Conservation (phyloP, 1,140 invertebrate species). For the Daktulosphaira vitifoliae region DNA sequence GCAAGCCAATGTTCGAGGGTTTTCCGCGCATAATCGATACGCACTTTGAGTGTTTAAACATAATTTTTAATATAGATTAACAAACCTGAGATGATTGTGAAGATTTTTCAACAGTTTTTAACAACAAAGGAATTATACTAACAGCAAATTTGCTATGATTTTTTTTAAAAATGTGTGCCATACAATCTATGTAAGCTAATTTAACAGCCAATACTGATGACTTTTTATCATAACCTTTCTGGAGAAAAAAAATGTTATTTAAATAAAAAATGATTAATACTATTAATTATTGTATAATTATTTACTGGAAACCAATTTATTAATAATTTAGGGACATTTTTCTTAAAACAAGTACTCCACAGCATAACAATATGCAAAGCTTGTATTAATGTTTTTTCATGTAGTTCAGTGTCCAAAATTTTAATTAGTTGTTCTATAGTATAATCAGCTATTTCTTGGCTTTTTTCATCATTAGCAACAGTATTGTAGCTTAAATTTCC, state of each 20-base stretch:
- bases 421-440: constrained; percentile 63
- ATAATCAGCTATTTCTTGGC: constrained; percentile 52
- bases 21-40: too few species aligned
- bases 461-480: constrained; percentile 50
- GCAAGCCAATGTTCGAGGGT: too few species aligned
- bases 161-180: constrained; percentile 54
- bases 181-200: constrained; percentile 66
- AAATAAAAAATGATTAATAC: not conserved
- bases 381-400: constrained; percentile 80
- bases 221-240: constrained; percentile 26
- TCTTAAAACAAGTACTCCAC: constrained; percentile 64
- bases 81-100: constrained; percentile 55
- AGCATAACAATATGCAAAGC: constrained; percentile 68
- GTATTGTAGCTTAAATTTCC: constrained; percentile 68
- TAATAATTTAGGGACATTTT: constrained; percentile 59
- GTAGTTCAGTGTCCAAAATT: constrained; percentile 75
- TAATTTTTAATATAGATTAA: too few species aligned
- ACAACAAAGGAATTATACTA: constrained; percentile 51
- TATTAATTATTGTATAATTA: constrained; percentile 28
- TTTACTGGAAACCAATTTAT: constrained; percentile 64
- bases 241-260: constrained; percentile 3
- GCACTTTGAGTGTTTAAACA: too few species aligned
- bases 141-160: constrained; percentile 47
- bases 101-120: constrained; percentile 61
- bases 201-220: constrained; percentile 49